A percentile compares a stretch with the other conserved stretches of the same genome.
Evolutionary conservation across 2,797 vertebrate genomes (phyloP).

Genomic region (Crocodylus rhombifer): DNA sequence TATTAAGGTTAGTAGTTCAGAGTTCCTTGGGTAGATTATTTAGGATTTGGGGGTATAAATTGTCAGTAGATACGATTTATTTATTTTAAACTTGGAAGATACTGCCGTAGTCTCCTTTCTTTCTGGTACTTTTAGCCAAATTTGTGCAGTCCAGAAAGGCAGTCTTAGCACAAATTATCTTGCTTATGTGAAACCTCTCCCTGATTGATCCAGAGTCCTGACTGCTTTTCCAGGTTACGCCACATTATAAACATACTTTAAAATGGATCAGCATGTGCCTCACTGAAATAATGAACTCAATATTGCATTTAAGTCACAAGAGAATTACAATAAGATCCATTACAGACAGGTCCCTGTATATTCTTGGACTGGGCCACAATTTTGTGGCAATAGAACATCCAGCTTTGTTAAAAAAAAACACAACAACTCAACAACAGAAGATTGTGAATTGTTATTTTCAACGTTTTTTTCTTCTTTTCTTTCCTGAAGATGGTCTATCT

Average conservation of each 20-base stretch:
- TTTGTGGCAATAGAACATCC: not conserved
- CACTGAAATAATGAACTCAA: not conserved
- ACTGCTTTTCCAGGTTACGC: not conserved
- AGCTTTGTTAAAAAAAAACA: not conserved
- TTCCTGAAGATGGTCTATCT: not conserved
- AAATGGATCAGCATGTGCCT: not conserved
- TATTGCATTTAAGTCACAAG: not conserved
- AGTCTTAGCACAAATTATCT: not conserved
- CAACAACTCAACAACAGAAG: not conserved
- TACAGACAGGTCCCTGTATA: not conserved
- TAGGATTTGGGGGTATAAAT: not conserved
- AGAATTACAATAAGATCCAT: not conserved
- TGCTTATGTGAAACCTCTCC: not conserved
- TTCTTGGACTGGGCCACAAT: not conserved
- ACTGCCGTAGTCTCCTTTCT: not conserved
- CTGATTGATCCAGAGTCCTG: not conserved
- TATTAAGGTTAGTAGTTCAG: not conserved
- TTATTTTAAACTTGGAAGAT: not conserved
- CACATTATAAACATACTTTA: not conserved
- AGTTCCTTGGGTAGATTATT: not conserved
- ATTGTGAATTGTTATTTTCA: not conserved
- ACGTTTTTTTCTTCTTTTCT: not conserved
- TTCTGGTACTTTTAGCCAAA: not conserved
- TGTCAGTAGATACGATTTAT: too few relatives aligned
- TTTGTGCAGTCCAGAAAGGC: not conserved